These are phyloP conservation scores for Oreochromis tanganicae DNA, from an alignment of 2,113 vertebrate species.

Conservation along the genomic window DNA sequence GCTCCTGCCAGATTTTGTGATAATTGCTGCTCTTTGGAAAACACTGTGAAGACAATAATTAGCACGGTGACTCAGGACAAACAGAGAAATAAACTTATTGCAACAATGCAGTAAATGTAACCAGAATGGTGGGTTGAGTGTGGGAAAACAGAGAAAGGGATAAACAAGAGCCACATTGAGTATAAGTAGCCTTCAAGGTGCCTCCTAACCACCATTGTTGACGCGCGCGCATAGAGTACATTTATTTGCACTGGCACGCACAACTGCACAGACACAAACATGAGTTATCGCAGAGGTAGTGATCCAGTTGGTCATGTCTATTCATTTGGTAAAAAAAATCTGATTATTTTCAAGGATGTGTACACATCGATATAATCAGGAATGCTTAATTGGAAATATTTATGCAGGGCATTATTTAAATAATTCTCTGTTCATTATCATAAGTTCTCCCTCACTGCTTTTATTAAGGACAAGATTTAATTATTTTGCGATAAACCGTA, in stretches of 20 bases:
- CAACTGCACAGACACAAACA: not conserved
- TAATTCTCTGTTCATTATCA: conserved; percentile 15
- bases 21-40: not conserved
- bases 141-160: not conserved
- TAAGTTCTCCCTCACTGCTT: not conserved
- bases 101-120: not conserved
- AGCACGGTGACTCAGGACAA: not conserved
- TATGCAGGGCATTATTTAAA: conserved; percentile 13
- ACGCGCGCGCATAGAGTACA: not conserved
- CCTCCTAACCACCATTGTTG: not conserved
- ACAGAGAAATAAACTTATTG: not conserved
- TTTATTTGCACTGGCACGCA: not conserved
- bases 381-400: conserved; percentile 39
- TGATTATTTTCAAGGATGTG: conserved; percentile 39
- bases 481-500: not conserved
- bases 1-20: not conserved
- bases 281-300: not conserved
- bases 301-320: conserved; percentile 1
- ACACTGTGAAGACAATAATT: not conserved
- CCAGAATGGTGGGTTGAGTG: not conserved
- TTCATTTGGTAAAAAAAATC: conserved; percentile 3
- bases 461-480: not conserved
- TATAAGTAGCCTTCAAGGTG: not conserved
- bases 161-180: not conserved
- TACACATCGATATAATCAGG: conserved; percentile 42